Percentiles rank a stretch among this genome's conserved stretches.
These are phyloP conservation scores for Agriotes lineatus DNA, from an alignment of 2,888 invertebrate species.

Conservation along the genomic window DNA sequence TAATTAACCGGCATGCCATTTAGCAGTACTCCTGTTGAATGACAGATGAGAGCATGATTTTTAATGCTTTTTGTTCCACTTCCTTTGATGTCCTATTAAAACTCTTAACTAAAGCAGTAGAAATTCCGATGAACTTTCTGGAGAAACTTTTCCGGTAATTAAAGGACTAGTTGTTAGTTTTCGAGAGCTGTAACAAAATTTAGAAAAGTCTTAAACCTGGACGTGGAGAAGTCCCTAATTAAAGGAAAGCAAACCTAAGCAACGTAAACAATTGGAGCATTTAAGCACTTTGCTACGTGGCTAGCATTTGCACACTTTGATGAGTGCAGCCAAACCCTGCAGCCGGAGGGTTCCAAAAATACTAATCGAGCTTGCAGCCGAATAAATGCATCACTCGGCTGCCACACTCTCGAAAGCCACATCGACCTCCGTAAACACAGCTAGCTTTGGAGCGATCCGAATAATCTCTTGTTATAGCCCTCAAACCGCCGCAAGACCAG, in stretches of 20 bases:
- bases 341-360: background rate
- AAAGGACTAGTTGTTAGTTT: slow-evolving; percentile 42
- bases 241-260: slow-evolving; percentile 41
- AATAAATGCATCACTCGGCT: background rate
- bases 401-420: slow-evolving; percentile 5
- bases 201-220: slow-evolving; percentile 40
- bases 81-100: slow-evolving; percentile 17
- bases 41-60: slow-evolving; percentile 4
- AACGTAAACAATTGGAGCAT: slow-evolving; percentile 38
- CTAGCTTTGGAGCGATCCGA: slow-evolving; percentile 10
- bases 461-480: slow-evolving; percentile 20
- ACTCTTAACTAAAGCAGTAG: slow-evolving; percentile 23
- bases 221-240: slow-evolving; percentile 42
- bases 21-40: background rate
- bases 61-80: background rate
- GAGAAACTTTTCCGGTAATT: slow-evolving; percentile 36
- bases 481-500: slow-evolving; percentile 18
- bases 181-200: slow-evolving; percentile 39
- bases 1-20: slow-evolving; percentile 1
- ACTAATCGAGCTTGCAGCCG: background rate
- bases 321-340: background rate
- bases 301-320: slow-evolving; percentile 24
- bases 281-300: slow-evolving; percentile 32
- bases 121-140: slow-evolving; percentile 13
- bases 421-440: slow-evolving; percentile 10